Evolutionary conservation across 2,888 invertebrate species (phyloP), one percentile per base, ranked within the genome.

Genomic region (Conchocele bisecta): DNA sequence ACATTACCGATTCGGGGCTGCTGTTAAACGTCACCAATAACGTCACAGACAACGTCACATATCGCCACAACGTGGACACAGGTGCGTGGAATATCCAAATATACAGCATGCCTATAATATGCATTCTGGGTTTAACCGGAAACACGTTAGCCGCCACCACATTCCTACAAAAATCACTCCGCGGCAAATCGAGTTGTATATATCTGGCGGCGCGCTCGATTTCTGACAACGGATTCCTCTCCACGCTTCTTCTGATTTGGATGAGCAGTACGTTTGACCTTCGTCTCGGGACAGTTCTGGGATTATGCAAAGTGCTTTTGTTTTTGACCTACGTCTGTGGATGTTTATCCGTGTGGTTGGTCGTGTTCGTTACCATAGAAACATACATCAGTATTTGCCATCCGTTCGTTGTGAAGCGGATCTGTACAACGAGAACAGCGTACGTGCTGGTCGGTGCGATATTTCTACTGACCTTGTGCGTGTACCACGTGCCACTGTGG

Each of bases 341-440:
- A 37, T 95, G 95, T 87, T 91, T 95, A 65, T 96, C 96, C 82
- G 95, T 95, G 0, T 97, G 96, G 96, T 93, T 96, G 69, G 95
- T 96, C 20, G 95, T 96, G 7, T 94, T 95, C 0, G 96, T 97
- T 87, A 96, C 96, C 0, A 93, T 95, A 1, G 96, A 97, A 88
- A 93, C 96, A 17, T 96, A 95, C 88, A 94, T 96, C 5, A 96
- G 96, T 0, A 95, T 96, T 1, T 92, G 94, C 75, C 95, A 95
- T 89, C 96, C 96, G 0, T 89, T 96, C 58, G 93, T 93, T 13
- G 80, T 83, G 0, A 65, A 67, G 9, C 54, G 64, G 1, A 63
- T 86, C 28, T 87, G 86, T 54, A 84, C 82, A 17, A 56, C 68
- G 24, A 58, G 65, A 26, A 79, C 70, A 15, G 87, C 88, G 1